These are phyloP conservation scores for Hippoglossus stenolepis DNA, from an alignment of 2,113 vertebrate genomes.

Conservation along the genomic window DNA sequence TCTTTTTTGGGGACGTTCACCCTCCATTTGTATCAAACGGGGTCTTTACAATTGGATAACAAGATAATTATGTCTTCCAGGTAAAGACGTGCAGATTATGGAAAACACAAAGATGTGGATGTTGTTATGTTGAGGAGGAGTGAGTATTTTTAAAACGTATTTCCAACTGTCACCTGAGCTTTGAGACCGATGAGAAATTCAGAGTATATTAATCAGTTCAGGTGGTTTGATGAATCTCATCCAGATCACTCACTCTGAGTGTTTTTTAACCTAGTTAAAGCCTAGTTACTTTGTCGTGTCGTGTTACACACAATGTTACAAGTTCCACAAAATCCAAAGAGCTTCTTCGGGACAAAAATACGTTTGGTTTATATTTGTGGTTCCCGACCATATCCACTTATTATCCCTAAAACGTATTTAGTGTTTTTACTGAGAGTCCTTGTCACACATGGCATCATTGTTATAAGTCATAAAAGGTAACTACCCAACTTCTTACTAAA, in stretches of 20 bases:
- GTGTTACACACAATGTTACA: neutral
- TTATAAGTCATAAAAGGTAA: neutral
- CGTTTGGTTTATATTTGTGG: too few species aligned
- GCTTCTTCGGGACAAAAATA: too few species aligned
- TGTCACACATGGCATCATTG: neutral
- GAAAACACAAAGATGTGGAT: constrained; percentile 5
- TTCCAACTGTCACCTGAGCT: too few species aligned
- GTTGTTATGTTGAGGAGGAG: constrained; percentile 19
- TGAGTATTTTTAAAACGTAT: too few species aligned
- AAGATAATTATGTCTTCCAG: constrained; percentile 40
- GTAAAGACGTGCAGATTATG: constrained; percentile 32
- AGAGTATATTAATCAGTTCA: neutral
- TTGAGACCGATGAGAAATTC: neutral
- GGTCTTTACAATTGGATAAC: constrained; percentile 50
- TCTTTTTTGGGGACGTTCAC: constrained; percentile 33
- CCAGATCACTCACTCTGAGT: neutral
- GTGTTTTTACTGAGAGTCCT: neutral
- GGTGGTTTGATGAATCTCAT: constrained; percentile 8
- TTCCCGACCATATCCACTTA: neutral
- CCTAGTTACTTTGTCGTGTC: neutral
- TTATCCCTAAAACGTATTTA: neutral
- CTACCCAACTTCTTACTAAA: neutral
- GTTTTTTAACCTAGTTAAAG: constrained; percentile 2
- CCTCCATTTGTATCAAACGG: constrained; percentile 42
- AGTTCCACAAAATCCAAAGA: too few species aligned